These are phyloP conservation scores for Yoshiicerus persimilis DNA, from an alignment of 1,140 invertebrate species.

Conservation along the genomic window DNA sequence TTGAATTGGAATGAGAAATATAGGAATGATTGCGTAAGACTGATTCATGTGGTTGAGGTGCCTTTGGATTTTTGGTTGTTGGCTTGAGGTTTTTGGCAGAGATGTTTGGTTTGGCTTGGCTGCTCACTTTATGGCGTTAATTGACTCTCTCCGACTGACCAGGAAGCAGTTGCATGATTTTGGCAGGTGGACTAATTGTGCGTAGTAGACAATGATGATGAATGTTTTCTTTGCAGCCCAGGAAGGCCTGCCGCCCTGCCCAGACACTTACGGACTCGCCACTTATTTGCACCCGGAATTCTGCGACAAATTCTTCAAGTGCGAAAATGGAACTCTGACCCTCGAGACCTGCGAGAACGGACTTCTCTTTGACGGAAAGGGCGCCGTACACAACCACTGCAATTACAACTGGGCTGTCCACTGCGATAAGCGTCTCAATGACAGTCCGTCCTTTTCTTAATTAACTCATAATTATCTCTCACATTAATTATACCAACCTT, in stretches of 20 bases:
- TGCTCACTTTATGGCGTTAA: too few species aligned
- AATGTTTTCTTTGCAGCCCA: slow-evolving; percentile 8
- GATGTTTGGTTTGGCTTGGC: too few species aligned
- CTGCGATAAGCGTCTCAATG: slow-evolving; percentile 37
- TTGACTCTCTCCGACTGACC: too few species aligned
- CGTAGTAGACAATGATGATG: not conserved
- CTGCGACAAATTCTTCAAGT: slow-evolving; percentile 85
- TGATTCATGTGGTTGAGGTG: too few species aligned
- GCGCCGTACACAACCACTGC: slow-evolving; percentile 84
- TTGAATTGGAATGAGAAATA: too few species aligned
- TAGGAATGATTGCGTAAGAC: too few species aligned
- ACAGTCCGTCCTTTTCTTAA: slow-evolving; percentile 25
- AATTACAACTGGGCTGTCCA: slow-evolving; percentile 90
- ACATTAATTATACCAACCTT: not conserved
- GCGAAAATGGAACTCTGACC: slow-evolving; percentile 84
- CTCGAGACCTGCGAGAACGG: slow-evolving; percentile 90
- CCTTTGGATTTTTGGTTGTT: too few species aligned
- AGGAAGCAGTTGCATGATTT: not conserved
- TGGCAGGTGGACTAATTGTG: not conserved
- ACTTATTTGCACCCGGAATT: slow-evolving; percentile 79
- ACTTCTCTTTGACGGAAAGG: slow-evolving; percentile 84
- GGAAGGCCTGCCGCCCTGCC: slow-evolving; percentile 57
- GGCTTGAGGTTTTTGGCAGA: too few species aligned
- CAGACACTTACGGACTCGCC: slow-evolving; percentile 69
- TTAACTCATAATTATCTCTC: not conserved